Base-by-base conservation (phyloP, 2,888 invertebrate species). In the Hemaris fuciformis region DNA sequence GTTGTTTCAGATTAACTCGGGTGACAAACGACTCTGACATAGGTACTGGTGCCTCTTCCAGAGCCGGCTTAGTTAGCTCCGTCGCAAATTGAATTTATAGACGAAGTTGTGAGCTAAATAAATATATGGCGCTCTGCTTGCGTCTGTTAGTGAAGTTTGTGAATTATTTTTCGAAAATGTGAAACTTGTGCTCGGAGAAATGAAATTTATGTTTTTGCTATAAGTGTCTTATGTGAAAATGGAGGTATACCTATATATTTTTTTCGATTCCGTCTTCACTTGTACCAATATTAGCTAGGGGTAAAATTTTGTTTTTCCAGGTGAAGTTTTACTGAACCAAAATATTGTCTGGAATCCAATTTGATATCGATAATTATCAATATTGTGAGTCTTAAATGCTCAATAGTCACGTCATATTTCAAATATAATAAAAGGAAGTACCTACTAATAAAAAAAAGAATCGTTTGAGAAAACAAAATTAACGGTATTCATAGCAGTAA, bases 11-110 rank as follows among this genome's bases (percentile, higher is more conserved):
- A 79, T 80, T 76, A 77, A 69, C 68, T 70, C 62, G 64, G 48
- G 67, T 75, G 77, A 76, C 75, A 73, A 79, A 75, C 73, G 73
- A 65, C 70, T 74, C 67, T 70, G 76, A 72, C 74, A 79, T 76
- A 72, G 69, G 66, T 64, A 60, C 60, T 38, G n/a, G n/a, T n/a
- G 60, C 66, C 60, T 57, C 61, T 66, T 72, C 72, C 67, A 72
- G 70, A 71, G 71, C 68, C 62, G 59, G 69, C 75, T 74, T 69
- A 74, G 72, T 62, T 64, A 67, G 63, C 31, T 59, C 45, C 42
- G 56, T 57, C 63, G 10, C 38, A 57, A 61, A 61, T 61, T 61
- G 61, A 61, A 57, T 61, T 61, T 57, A 61, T 61, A 45, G 13
- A 34, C 46, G 34, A 27, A 57, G 22, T 61, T 61, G 42, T 8